Conservation (phyloP, 2,888 invertebrate genomes). For the Tortricodes alternella region DNA sequence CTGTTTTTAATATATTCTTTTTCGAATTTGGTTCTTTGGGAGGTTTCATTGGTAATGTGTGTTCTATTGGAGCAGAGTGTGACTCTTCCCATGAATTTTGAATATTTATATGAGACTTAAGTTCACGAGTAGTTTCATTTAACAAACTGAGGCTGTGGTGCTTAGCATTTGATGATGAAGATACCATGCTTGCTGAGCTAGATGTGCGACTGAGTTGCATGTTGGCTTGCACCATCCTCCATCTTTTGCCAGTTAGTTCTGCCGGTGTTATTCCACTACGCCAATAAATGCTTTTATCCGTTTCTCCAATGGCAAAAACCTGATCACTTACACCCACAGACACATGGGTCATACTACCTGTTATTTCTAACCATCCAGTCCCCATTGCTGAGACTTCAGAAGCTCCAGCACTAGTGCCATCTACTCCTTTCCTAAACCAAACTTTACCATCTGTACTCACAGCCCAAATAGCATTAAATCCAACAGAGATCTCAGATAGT, state of each 20-base stretch:
- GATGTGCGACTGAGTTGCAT: constrained; percentile 92
- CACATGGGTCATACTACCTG: constrained; percentile 91
- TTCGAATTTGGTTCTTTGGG: constrained; percentile 60
- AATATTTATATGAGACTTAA: constrained; percentile 79
- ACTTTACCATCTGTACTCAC: constrained; percentile 91
- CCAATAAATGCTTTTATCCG: constrained; percentile 91
- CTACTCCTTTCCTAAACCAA: constrained; percentile 92
- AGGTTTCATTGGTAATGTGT: constrained; percentile 84
- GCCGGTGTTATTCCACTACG: constrained; percentile 88
- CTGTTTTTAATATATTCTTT: constrained; percentile 62
- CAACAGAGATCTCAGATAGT: constrained; percentile 90
- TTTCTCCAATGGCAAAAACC: constrained; percentile 92
- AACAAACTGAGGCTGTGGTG: constrained; percentile 86
- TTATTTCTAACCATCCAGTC: constrained; percentile 94
- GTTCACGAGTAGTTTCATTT: constrained; percentile 65
- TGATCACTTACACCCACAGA: constrained; percentile 95
- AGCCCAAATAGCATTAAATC: constrained; percentile 90
- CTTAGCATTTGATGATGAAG: constrained; percentile 83
- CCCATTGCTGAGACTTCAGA: constrained; percentile 91
- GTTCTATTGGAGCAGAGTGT: constrained; percentile 88
- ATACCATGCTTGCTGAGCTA: constrained; percentile 88
- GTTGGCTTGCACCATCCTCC: constrained; percentile 91
- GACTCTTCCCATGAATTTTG: constrained; percentile 87
- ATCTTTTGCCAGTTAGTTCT: constrained; percentile 93
- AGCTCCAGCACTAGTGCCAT: constrained; percentile 86